Base-by-base conservation (phyloP, 2,113 vertebrate species). In the Gymnocephalus cernua region DNA sequence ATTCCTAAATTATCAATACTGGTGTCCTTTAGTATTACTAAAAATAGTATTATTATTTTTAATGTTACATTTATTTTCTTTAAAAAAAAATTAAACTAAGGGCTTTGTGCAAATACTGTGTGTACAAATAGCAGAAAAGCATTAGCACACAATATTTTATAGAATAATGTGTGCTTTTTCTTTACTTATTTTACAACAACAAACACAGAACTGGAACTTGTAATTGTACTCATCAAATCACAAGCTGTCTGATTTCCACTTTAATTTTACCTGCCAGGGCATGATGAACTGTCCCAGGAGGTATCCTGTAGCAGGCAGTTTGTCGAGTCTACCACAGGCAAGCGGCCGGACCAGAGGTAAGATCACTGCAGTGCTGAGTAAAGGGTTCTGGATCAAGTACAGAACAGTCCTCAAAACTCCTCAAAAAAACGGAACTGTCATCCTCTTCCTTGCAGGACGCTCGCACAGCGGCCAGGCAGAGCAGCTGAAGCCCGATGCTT, bases 401-500 rank as follows among this genome's bases (percentile, higher is more conserved):
- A 6, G 13, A 1, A 18, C 4, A 47, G 15, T 35, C n/a, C 1
- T 48, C 2, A 35, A 48, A 38, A n/a, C n/a, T n/a, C n/a, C n/a
- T n/a, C n/a, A 38, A 50, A 21, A 15, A n/a, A 53, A 27, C 19
- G 66, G 23, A 79, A 45, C 23, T 56, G 1, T 50, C 23, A 7
- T 32, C 25, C 4, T 81, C 19, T 59, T 38, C 45, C 27, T n/a
- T 88, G 8, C 86, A 97, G 97, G 95, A 54, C 95, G 93, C 48
- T 85, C 90, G 11, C 94, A 93, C 45, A 90, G 90, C 0, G 71
- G 92, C 69, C 91, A 95, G 58, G 84, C 88, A 1, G 96, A 97
- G 67, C 94, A 92, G 78, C 86, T 96, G 83, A 97, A 97, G 85
- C 93, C 96, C 0, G 96, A 97, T 32, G 93, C 92, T 0, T 92